phyloP scores from a whole-genome alignment of 1,140 invertebrate genomes.

The Drosophila neocordata region DNA sequence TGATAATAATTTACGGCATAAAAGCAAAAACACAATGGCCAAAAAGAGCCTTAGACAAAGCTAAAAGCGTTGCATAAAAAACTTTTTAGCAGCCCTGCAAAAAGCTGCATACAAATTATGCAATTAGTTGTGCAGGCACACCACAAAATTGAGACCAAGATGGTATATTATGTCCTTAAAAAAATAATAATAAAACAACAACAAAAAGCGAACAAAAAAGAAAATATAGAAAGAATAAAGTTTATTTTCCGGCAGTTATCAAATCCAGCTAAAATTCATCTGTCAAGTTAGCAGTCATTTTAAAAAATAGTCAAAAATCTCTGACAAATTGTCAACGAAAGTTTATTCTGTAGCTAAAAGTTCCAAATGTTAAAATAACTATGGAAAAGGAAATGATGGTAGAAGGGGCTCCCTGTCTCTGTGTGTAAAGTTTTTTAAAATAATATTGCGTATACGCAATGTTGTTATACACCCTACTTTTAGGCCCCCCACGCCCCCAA shows the following conservation, averaged over 20 bases:
- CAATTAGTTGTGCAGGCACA: slow-evolving; percentile 63
- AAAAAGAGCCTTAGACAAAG: slow-evolving; percentile 33
- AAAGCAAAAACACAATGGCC: slow-evolving; percentile 67
- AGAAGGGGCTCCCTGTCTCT: too few relatives aligned
- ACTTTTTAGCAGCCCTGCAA: slow-evolving; percentile 52
- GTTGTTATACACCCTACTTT: slow-evolving; percentile 23
- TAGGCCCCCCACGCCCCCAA: slow-evolving; percentile 15
- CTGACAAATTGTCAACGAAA: slow-evolving; percentile 77
- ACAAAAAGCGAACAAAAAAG: neutral
- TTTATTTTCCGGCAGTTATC: slow-evolving; percentile 54
- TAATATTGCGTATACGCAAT: slow-evolving; percentile 64
- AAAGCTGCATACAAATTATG: slow-evolving; percentile 78
- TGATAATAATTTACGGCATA: slow-evolving; percentile 73
- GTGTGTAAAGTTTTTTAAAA: slow-evolving; percentile 61
- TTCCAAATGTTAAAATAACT: slow-evolving; percentile 16
- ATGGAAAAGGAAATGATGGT: too few relatives aligned
- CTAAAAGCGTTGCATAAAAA: slow-evolving; percentile 48
- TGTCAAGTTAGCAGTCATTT: slow-evolving; percentile 41
- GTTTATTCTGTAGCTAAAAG: slow-evolving; percentile 47
- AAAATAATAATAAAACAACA: slow-evolving; percentile 23
- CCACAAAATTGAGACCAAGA: slow-evolving; percentile 31
- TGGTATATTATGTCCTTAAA: slow-evolving; percentile 52
- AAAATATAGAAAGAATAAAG: slow-evolving; percentile 28
- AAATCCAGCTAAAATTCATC: slow-evolving; percentile 39
- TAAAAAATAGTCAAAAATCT: slow-evolving; percentile 61